Evolutionary conservation across 2,888 invertebrate species (phyloP).

Genomic region (Tetragnatha montana): DNA sequence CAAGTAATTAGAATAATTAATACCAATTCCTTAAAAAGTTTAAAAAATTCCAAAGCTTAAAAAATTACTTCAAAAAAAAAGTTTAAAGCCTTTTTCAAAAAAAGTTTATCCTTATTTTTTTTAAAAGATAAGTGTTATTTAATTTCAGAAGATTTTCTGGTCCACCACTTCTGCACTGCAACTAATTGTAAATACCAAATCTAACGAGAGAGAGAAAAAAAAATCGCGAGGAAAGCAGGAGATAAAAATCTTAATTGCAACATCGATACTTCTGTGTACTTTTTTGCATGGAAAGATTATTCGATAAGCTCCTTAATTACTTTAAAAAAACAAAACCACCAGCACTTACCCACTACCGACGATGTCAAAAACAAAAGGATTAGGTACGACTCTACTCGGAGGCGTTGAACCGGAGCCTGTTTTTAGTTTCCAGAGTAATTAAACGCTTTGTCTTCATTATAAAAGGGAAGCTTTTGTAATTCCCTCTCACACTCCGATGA

Average conservation of each 20-base stretch:
- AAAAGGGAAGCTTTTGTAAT: not conserved
- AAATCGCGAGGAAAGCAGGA: not conserved
- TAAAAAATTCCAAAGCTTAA: conserved; percentile 3
- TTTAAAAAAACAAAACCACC: not conserved
- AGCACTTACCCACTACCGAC: not conserved
- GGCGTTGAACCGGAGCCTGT: not conserved
- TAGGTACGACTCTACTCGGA: not conserved
- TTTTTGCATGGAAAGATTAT: not conserved
- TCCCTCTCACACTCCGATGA: not conserved
- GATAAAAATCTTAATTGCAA: conserved; percentile 1
- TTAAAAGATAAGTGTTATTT: not conserved
- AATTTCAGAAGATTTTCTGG: not conserved
- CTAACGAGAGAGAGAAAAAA: not conserved
- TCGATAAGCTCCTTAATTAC: not conserved
- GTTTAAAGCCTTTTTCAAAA: no score
- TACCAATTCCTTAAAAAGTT: no score
- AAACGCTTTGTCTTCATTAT: not conserved
- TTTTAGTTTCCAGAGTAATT: not conserved
- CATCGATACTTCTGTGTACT: not conserved
- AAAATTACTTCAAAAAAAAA: no score
- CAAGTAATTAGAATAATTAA: no score
- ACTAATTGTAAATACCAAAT: not conserved
- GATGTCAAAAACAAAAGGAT: not conserved
- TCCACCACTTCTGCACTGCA: not conserved
- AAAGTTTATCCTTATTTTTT: no score